phyloP scores from a whole-genome alignment of 2,113 vertebrate species.

The Alouatta palliata region DNA sequence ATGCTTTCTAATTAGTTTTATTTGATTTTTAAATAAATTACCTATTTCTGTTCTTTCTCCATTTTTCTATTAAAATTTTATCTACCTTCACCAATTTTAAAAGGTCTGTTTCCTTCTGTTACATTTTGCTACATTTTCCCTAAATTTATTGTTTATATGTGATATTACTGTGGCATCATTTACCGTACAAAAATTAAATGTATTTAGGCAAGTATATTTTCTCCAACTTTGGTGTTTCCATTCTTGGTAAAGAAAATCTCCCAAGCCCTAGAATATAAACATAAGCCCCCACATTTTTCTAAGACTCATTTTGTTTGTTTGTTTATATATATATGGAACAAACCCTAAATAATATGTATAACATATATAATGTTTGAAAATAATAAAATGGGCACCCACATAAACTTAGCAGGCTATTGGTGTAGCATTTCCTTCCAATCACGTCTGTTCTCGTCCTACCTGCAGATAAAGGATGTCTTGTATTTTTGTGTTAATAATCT shows the following conservation, averaged over 20 bases:
- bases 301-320: not conserved
- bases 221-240: not conserved
- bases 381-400: not conserved
- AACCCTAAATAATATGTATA: not conserved
- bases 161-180: not conserved
- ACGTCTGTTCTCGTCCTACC: not conserved
- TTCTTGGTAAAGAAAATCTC: not conserved
- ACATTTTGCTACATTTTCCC: not conserved
- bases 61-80: not conserved
- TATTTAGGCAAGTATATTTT: not conserved
- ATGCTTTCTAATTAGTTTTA: not conserved
- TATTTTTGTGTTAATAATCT: not conserved
- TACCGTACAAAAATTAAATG: not conserved
- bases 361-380: not conserved
- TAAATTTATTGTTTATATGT: not conserved
- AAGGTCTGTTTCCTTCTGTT: not conserved
- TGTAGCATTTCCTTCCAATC: not conserved
- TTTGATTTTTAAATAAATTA: not conserved
- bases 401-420: not conserved
- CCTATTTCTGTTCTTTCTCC: not conserved
- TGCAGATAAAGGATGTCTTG: not conserved
- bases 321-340: not conserved
- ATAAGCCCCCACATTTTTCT: not conserved
- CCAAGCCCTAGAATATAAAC: not conserved
- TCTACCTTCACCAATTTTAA: not conserved